Base-by-base conservation (phyloP, 2,888 invertebrate species). In the Heliconius ethilla region DNA sequence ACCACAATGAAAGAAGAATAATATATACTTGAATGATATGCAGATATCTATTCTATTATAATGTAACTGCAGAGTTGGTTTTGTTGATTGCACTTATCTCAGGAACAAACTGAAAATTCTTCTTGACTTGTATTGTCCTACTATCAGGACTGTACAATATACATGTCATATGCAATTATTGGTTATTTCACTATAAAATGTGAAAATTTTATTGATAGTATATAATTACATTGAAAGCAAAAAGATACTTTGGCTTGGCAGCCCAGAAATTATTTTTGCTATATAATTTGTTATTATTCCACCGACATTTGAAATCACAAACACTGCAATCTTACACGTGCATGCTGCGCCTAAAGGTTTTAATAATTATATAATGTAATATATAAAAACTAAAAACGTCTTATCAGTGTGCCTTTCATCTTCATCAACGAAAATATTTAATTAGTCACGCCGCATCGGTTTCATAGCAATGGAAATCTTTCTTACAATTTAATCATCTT, bases 391-490 rank as follows among this genome's bases (percentile, higher is more conserved):
- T n/a, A 40, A 67, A 13, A 40, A 40, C 7, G 25, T 40, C 15
- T 40, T 69, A 69, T 69, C 69, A 45, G 45, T 18, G 15, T 45
- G 7, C 40, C 69, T 69, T 69, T 69, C 40, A 69, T 69, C 40
- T 69, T 40, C 55, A 51, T 65, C 33, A 72, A 51, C 70, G n/a
- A 59, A 76, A 70, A 76, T 25, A 15, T 63, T 70, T 65, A 70
- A 76, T 76, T 72, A 76, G 76, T 76, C 33, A 66, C 63, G 72
- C 70, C 76, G 40, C 76, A 70, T 72, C 66, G 70, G 70, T 62
- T 25, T 45, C 70, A 7, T 29, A 51, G 29, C 70, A 65, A 66
- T 66, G 76, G 76, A 76, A 76, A 72, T 76, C 72, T 70, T 72
- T 76, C 70, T 55, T 63, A 33, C n/a, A 65, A 45, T 72, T 76